Conservation (phyloP, 1,140 invertebrate species). For the Dendrolimus kikuchii region DNA sequence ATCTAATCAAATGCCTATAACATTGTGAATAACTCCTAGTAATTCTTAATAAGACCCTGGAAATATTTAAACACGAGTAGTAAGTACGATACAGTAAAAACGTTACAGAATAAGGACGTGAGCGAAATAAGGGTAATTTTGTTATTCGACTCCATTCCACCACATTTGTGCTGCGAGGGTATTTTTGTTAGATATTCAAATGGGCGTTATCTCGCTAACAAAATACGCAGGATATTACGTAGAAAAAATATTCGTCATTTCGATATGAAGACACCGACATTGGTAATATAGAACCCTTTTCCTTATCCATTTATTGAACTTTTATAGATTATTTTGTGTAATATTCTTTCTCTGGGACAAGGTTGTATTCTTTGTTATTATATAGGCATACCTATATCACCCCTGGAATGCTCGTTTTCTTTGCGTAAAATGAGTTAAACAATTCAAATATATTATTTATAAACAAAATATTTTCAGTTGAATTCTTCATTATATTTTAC, state of each 20-base stretch:
- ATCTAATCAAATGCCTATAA: no score
- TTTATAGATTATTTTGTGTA: slow-evolving; percentile 3
- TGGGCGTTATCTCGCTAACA: slow-evolving; percentile 2
- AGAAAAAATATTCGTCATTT: slow-evolving; percentile 3
- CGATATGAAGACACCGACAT: slow-evolving; percentile 3
- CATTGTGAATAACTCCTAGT: no score
- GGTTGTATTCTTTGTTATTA: no score
- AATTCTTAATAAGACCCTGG: background rate
- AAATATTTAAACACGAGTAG: slow-evolving; percentile 3
- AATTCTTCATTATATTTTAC: no score
- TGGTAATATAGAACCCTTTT: slow-evolving; percentile 8
- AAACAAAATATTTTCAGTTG: no score
- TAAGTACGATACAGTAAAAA: slow-evolving; percentile 1
- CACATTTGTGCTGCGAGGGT: slow-evolving; percentile 1
- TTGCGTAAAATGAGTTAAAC: no score
- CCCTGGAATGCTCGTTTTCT: no score
- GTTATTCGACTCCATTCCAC: slow-evolving; percentile 3
- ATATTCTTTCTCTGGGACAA: background rate
- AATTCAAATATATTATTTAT: no score
- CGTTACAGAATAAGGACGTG: slow-evolving; percentile 4
- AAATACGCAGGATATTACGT: slow-evolving; percentile 3
- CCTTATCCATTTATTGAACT: slow-evolving; percentile 3
- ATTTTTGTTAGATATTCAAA: slow-evolving; percentile 5
- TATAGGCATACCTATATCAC: no score
- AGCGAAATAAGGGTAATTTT: slow-evolving; percentile 8